Conservation (phyloP, 1,140 invertebrate species). For the Lepidurus packardi region DNA sequence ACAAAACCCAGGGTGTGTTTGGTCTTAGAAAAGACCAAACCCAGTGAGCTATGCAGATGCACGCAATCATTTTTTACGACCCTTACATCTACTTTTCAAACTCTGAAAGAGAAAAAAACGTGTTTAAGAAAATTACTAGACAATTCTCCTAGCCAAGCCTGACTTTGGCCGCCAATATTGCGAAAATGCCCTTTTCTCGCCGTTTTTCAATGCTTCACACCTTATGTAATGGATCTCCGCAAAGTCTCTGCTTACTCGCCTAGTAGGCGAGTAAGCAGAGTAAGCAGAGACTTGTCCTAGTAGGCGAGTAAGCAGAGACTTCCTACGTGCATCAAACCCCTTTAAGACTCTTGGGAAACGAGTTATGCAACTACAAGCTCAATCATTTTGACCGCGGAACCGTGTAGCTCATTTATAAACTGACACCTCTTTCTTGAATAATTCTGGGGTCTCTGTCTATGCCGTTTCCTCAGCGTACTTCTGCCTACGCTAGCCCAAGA, state of each 20-base stretch:
- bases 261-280: no score
- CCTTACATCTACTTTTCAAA: not conserved
- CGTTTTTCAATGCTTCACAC: no score
- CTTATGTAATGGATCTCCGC: no score
- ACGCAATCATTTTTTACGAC: not conserved
- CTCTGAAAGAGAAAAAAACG: not conserved
- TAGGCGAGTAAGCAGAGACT: no score
- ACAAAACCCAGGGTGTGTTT: not conserved
- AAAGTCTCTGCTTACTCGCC: no score
- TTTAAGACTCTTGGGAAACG: not conserved
- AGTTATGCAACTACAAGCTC: not conserved
- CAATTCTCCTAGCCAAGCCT: no score
- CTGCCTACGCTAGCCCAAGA: no score
- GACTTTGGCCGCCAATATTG: no score
- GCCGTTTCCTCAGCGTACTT: not conserved
- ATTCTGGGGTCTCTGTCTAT: not conserved
- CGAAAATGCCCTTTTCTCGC: no score
- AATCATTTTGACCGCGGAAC: constrained; percentile 15
- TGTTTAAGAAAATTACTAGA: not conserved
- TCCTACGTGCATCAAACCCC: not conserved
- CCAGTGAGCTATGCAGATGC: not conserved
- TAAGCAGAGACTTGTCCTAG: no score
- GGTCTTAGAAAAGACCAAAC: not conserved
- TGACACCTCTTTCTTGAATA: constrained; percentile 15
- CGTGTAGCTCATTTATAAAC: constrained; percentile 15